Conservation (phyloP, 2,113 vertebrate genomes). For the Bos indicus region DNA sequence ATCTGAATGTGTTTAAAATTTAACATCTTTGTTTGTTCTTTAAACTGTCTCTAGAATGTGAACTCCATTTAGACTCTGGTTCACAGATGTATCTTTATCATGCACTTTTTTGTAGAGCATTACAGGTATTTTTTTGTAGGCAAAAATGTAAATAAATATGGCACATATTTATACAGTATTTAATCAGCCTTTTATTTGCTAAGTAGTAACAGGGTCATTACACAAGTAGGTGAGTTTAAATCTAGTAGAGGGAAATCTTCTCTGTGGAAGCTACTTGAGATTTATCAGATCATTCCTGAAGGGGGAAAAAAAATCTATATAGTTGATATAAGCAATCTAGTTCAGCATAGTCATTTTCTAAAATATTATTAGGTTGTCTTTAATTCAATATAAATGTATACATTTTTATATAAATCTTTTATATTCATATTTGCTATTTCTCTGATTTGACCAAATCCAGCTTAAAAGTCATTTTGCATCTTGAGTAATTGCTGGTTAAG, state of each 20-base stretch:
- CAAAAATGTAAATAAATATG: not conserved
- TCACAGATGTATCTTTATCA: not conserved
- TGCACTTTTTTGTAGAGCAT: rapidly evolving
- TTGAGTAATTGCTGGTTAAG: not conserved
- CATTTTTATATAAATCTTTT: not conserved
- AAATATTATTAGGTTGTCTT: not conserved
- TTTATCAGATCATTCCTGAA: not conserved
- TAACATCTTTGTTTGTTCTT: not conserved
- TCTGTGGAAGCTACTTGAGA: not conserved
- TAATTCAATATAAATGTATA: not conserved
- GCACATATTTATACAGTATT: not conserved
- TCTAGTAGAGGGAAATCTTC: not conserved
- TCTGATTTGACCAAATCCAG: not conserved
- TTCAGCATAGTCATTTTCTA: not conserved
- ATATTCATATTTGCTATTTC: not conserved
- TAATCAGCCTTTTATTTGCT: not conserved
- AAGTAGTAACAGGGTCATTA: not conserved
- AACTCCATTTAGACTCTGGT: not conserved
- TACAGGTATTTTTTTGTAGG: not conserved
- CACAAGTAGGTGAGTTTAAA: not conserved
- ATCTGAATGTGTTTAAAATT: not conserved
- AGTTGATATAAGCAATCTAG: not conserved
- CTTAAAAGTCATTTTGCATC: not conserved
- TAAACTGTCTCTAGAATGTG: not conserved
- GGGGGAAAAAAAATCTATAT: not conserved